phyloP scores from a whole-genome alignment of 2,888 invertebrate genomes.

The Lordiphosa andalusiaca region DNA sequence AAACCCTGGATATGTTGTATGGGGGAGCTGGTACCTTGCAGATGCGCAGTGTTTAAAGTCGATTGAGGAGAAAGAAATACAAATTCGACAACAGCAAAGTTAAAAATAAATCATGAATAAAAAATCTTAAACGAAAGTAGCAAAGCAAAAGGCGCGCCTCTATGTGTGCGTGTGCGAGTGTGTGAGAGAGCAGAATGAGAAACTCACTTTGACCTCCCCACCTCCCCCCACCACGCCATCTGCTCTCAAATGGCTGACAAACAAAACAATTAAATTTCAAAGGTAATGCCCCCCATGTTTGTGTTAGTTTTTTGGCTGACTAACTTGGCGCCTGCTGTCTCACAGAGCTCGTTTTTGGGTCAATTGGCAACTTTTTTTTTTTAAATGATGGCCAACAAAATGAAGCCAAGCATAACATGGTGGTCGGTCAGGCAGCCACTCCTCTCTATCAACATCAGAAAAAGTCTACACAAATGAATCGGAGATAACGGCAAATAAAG shows the following conservation, averaged over 20 bases:
- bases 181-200: conserved; percentile 12
- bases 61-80: conserved; percentile 6
- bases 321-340: conserved; percentile 5
- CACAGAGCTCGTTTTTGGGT: conserved; percentile 60
- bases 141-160: conserved; percentile 45
- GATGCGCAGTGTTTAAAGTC: conserved; percentile 4
- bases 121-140: conserved; percentile 39
- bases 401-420: conserved; percentile 37
- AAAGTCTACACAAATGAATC: conserved; percentile 27
- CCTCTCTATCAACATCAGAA: conserved; percentile 23
- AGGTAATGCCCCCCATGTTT: not conserved
- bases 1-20: no score
- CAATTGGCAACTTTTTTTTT: conserved; percentile 50
- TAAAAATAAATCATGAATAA: conserved; percentile 77
- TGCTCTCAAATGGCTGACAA: not conserved
- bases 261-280: conserved; percentile 1
- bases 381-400: conserved; percentile 29
- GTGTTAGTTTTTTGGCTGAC: conserved; percentile 19
- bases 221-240: no score
- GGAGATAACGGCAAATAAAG: conserved; percentile 51
- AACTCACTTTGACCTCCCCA: no score
- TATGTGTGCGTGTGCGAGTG: conserved; percentile 15
- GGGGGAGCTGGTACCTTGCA: conserved; percentile 4
- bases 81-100: conserved; percentile 62
- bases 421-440: conserved; percentile 17